Base-by-base conservation (phyloP, 23 tunicate genomes). In the Styela clava region DNA sequence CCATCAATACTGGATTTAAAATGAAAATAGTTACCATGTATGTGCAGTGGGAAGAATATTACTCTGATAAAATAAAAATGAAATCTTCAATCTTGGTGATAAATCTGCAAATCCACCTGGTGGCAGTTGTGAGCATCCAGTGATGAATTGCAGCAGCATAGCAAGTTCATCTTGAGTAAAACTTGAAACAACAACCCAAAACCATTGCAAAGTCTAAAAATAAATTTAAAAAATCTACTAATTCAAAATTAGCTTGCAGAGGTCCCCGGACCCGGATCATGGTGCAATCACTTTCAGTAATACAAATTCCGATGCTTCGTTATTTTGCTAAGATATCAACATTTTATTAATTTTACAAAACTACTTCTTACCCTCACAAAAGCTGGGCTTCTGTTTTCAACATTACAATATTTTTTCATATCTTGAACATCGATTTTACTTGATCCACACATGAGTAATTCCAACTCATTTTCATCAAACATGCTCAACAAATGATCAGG, bases 101-200 rank as follows among this genome's bases (percentile, higher is more conserved):
- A 93, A 78, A n/a, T 87, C 83, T 34, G 82, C 65, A 74, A 93
- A 93, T 61, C 98, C 98, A 31, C 94, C 98, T 1, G 93, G 85
- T 74, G 98, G 98, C 82, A 93, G 86, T 34, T 88, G 98, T 16
- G 98, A 87, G 86, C 98, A 87, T 23, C 98, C 98, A 27, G 98
- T 93, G 27, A 89, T 88, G 77, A 93, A 93, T 61, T 93, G 98
- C 2, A 93, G 86, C 35, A 93, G 74, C 82, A 87, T 74, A 2
- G 92, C 98, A 3, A 93, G 88, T 64, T 93, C 98, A 25, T 85
- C 93, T 79, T 88, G 89, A 24, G 89, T 88, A 76, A 93, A 93
- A 32, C 92, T 87, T 82, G 98, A 87, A 27, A 88, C 69, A 21
- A 82, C 79, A 33, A 87, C 83, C 98, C 98, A 93, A 35, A 87